Percentiles rank a stretch among this genome's conserved stretches.
These are phyloP conservation scores for Lepidocolaptes lacrymiger DNA, from an alignment of 2,797 vertebrate species.

Conservation along the genomic window DNA sequence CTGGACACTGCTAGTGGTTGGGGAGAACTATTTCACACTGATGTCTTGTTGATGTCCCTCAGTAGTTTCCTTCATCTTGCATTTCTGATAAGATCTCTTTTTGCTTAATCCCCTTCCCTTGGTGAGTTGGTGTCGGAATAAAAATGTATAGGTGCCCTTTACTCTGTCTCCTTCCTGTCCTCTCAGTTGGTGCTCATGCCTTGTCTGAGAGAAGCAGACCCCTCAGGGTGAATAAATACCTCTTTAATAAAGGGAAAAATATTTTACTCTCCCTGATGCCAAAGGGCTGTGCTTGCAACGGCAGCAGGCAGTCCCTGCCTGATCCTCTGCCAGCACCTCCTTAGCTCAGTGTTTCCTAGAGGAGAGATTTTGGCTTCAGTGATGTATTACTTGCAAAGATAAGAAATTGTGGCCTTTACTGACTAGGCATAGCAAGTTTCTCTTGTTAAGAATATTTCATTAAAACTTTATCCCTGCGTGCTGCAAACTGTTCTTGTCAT, in stretches of 20 bases:
- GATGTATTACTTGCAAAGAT: background rate
- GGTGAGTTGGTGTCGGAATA: background rate
- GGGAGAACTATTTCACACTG: background rate
- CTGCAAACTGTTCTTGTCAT: background rate
- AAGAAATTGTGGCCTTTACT: background rate
- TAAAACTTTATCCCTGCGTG: slow-evolving; percentile 19
- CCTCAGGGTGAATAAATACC: background rate
- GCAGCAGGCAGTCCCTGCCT: background rate
- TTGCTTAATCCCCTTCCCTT: background rate
- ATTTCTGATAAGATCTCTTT: background rate
- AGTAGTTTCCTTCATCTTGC: background rate
- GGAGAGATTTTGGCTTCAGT: background rate
- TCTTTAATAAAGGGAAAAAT: background rate
- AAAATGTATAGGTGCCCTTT: background rate
- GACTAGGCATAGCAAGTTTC: background rate
- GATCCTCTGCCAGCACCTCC: background rate
- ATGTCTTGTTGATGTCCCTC: background rate
- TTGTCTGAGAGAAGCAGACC: background rate
- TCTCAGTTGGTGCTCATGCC: background rate
- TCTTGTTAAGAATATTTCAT: slow-evolving; percentile 32
- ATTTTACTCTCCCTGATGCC: background rate
- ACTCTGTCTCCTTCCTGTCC: background rate
- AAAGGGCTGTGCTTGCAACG: background rate
- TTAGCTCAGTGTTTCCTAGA: background rate
- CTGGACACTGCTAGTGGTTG: background rate